A percentile compares a stretch with the other conserved stretches of the same genome.
Conservation (phyloP, 1,140 invertebrate species). For the Homarus americanus region DNA sequence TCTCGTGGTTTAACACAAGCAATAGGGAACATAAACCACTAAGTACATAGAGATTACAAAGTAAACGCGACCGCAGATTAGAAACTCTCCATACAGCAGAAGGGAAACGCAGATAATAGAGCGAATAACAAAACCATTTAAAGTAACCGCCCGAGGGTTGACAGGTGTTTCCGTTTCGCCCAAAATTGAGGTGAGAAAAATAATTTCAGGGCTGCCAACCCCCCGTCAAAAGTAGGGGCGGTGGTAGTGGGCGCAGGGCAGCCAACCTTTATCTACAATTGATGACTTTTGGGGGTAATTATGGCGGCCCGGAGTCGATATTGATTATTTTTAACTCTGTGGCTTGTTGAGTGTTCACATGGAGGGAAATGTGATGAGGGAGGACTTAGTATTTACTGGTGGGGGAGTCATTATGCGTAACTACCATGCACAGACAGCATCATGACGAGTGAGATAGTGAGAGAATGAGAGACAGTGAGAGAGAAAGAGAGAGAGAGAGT, state of each 20-base stretch:
- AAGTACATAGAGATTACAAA: no score
- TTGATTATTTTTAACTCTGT: conserved; percentile 46
- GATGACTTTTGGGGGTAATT: conserved; percentile 63
- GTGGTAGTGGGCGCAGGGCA: conserved; percentile 40
- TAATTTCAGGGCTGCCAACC: conserved; percentile 68
- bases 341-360: conserved; percentile 16
- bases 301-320: conserved; percentile 19
- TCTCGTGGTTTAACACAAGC: no score
- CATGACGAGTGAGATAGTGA: neutral
- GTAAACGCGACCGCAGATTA: neutral
- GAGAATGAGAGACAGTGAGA: no score
- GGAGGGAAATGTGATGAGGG: neutral
- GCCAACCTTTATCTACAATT: conserved; percentile 68
- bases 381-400: no score
- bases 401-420: neutral
- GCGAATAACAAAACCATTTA: conserved; percentile 49
- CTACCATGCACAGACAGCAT: neutral
- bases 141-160: conserved; percentile 51
- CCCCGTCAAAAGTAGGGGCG: conserved; percentile 34
- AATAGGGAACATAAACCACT: no score
- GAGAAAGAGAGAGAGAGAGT: neutral
- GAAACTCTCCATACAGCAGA: neutral
- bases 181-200: conserved; percentile 69
- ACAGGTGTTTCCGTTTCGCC: conserved; percentile 70
- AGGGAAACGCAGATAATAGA: conserved; percentile 6